Evolutionary conservation across 2,888 invertebrate species (phyloP).

Genomic region (Diarsia dahlii): DNA sequence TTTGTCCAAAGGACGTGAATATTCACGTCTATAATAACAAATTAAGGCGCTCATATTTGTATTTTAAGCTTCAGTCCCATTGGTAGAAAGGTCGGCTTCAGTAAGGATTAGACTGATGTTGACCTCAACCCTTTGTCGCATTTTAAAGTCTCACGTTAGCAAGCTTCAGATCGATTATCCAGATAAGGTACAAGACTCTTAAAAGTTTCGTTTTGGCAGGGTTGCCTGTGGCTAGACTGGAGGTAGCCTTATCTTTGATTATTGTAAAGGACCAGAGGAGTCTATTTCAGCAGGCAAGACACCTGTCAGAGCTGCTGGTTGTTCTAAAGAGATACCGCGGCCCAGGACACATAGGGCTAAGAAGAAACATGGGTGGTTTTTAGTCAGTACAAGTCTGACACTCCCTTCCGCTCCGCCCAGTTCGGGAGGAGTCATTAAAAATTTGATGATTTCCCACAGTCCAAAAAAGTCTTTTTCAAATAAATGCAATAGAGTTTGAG

Average conservation of each 20-base stretch:
- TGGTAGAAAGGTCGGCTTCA: not conserved
- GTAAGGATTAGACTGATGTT: not conserved
- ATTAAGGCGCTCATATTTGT: not conserved
- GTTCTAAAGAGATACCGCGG: too few species aligned
- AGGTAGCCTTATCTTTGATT: not conserved
- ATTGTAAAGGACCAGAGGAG: not conserved
- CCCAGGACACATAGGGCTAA: too few species aligned
- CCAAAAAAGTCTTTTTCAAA: not conserved
- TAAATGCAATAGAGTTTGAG: not conserved
- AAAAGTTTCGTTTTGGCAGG: not conserved
- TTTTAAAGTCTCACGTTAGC: too few species aligned
- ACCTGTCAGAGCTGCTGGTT: too few species aligned
- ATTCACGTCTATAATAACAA: not conserved
- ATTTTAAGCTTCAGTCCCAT: not conserved
- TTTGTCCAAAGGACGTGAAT: not conserved
- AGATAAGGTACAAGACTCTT: not conserved
- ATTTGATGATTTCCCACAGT: too few species aligned
- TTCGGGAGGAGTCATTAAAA: too few species aligned
- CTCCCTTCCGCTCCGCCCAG: too few species aligned
- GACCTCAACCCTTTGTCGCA: not conserved
- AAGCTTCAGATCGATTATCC: not conserved
- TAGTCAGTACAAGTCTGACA: too few species aligned
- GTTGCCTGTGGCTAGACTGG: not conserved
- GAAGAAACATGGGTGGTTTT: too few species aligned
- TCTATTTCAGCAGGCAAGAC: not conserved